These are phyloP conservation scores for Aepyceros melampus DNA, from an alignment of 2,113 vertebrate genomes.

Conservation along the genomic window DNA sequence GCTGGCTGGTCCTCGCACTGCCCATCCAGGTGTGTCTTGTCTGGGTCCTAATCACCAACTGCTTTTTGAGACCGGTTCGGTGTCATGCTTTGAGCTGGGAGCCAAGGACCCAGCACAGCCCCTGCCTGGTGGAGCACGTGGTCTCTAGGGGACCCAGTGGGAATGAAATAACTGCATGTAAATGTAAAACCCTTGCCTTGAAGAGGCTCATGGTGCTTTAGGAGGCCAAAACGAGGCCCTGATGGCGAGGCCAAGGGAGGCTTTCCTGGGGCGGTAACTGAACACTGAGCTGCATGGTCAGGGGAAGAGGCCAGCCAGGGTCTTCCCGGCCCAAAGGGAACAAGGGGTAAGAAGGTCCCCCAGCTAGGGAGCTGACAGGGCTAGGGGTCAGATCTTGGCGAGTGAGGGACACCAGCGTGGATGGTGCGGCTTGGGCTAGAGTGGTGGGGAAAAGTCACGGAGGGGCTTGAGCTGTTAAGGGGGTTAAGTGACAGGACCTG, in stretches of 20 bases:
- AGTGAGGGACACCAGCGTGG: neutral
- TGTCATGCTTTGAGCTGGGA: neutral
- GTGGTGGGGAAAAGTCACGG: too few species aligned
- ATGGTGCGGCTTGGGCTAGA: neutral
- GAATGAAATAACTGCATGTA: neutral
- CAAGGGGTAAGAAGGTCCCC: neutral
- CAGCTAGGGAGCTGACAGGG: neutral
- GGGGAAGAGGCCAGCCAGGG: neutral
- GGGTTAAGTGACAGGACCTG: neutral
- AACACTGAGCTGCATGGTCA: neutral
- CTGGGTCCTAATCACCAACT: neutral
- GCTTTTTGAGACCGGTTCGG: neutral
- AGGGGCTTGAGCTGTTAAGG: neutral
- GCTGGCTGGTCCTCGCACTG: neutral
- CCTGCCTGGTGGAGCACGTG: neutral
- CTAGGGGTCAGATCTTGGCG: neutral
- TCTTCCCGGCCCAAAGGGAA: neutral
- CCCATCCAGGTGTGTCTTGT: neutral
- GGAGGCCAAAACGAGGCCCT: neutral
- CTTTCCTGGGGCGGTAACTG: neutral
- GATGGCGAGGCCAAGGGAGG: neutral
- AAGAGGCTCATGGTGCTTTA: neutral
- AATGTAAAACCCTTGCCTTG: neutral
- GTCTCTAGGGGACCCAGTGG: neutral
- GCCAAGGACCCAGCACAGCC: neutral